These are phyloP conservation scores for Danionella cerebrum DNA, from an alignment of 2,113 vertebrate species.

Conservation along the genomic window DNA sequence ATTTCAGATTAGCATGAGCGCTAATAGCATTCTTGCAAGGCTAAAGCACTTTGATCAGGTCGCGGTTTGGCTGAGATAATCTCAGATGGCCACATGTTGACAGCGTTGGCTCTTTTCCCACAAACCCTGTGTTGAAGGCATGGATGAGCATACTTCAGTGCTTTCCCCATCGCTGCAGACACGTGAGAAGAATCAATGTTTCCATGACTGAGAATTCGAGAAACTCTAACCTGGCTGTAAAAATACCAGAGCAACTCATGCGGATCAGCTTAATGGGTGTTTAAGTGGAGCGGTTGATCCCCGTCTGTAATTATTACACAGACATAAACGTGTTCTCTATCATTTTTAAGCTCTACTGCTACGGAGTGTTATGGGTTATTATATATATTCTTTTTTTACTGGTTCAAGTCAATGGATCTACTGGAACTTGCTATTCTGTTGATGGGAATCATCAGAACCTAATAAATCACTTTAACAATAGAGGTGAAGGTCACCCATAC, in stretches of 20 bases:
- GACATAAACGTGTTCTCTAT: not conserved
- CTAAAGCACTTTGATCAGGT: slow-evolving; percentile 3
- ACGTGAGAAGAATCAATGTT: not conserved
- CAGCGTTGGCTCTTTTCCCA: not conserved
- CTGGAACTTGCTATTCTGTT: too few relatives aligned
- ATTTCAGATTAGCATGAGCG: slow-evolving; percentile 6
- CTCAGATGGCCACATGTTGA: not conserved
- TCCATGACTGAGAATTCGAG: not conserved
- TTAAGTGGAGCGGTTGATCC: not conserved
- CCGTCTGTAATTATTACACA: not conserved
- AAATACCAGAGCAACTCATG: slow-evolving; percentile 14
- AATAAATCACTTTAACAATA: too few relatives aligned
- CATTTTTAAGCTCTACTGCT: not conserved
- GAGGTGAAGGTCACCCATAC: too few relatives aligned
- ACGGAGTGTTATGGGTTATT: not conserved
- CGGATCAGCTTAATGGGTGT: slow-evolving; percentile 2
- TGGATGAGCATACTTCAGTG: not conserved
- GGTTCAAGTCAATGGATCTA: not conserved
- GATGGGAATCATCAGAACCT: too few relatives aligned
- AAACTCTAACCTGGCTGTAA: not conserved
- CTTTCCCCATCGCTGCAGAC: not conserved
- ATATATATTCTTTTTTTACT: not conserved
- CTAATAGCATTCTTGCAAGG: slow-evolving; percentile 5
- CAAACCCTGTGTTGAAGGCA: not conserved
- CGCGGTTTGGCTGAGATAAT: not conserved